Evolutionary conservation across 2,888 invertebrate genomes (phyloP), one percentile per base, ranked within the genome.

Genomic region (Iphiclides podalirius): DNA sequence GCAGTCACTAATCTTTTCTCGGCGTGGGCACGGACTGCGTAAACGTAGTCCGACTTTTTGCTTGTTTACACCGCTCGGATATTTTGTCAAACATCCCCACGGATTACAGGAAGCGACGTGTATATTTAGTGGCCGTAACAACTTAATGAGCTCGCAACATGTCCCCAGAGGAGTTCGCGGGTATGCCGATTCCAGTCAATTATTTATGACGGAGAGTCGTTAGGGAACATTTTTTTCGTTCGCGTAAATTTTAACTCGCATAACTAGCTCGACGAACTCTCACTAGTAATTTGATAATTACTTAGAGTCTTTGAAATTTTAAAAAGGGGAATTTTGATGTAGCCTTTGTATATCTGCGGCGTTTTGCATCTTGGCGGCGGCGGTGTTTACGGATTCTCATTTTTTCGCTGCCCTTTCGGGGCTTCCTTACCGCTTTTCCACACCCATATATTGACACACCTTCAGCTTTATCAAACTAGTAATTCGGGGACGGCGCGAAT

Each of bases 61-160:
- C 46, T 31, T 11, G 36, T 47, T 43, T 13, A 31, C 40, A 43
- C 43, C 43, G 28, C 44, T 7, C 7, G 16, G 38, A 43, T 43
- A 42, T 43, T 26, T 53, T 43, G 42, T 47, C 43, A 40, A 43
- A 50, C 42, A 38, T 53, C 53, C 53, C 53, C 39, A 42, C 28
- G 60, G 57, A 57, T 56, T 58, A 57, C 61, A 54, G 57, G 59
- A 59, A 58, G 46, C 52, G 53, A 38, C 53, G 53, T 49, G 47
- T 59, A 54, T 61, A 55, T 60, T 60, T 57, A 59, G 39, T 45
- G 52, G 50, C 52, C 47, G 43, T 57, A 57, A 54, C 47, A 36
- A 47, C 45, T 43, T 57, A 57, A 58, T 55, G 54, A 56, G 51
- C 50, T 37, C 39, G 41, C 49, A 54, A 58, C 60, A 55, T 43